Conservation (phyloP, 2,113 vertebrate species). For the Brienomyrus brachyistius region DNA sequence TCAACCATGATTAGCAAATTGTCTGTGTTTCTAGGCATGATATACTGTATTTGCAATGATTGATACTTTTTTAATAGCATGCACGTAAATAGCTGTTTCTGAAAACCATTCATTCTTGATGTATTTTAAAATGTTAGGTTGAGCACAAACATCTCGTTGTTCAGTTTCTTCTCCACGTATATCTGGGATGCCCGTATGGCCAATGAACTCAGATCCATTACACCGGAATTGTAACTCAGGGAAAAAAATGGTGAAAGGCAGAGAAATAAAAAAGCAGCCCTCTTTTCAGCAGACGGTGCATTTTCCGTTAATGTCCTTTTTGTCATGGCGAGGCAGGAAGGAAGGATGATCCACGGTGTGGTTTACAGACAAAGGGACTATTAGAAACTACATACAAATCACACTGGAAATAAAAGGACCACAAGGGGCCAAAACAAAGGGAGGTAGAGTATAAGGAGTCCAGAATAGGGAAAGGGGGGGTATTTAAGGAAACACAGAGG, state of each 20-base stretch:
- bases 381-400: not conserved
- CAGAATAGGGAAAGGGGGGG: too few relatives aligned
- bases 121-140: not conserved
- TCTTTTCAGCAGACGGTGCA: not conserved
- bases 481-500: not conserved
- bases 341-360: not conserved
- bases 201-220: not conserved
- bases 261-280: not conserved
- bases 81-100: not conserved
- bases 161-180: not conserved
- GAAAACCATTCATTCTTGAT: not conserved
- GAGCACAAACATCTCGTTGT: not conserved
- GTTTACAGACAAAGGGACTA: not conserved
- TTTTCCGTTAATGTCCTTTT: not conserved
- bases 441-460: too few relatives aligned
- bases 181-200: not conserved
- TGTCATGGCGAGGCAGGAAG: not conserved
- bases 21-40: not conserved
- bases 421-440: too few relatives aligned
- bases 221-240: not conserved
- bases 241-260: not conserved
- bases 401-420: not conserved
- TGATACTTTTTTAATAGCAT: not conserved
- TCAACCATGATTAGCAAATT: not conserved
- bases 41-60: not conserved